These are phyloP conservation scores for Phengaris alcon DNA, from an alignment of 2,888 invertebrate genomes.

Conservation along the genomic window DNA sequence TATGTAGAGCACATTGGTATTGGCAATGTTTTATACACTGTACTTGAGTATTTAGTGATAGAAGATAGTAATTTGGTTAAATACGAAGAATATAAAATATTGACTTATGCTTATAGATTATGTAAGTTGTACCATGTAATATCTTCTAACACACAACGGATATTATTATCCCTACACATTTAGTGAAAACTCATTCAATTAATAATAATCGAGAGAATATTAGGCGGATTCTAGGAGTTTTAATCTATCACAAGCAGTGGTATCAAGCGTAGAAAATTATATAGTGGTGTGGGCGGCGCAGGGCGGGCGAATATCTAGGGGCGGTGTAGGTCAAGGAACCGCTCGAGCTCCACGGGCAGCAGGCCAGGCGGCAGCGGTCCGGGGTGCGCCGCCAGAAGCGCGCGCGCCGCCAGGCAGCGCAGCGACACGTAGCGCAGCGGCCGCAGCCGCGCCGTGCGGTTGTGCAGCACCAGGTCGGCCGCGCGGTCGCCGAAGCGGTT, in stretches of 20 bases:
- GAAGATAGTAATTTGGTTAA: neutral
- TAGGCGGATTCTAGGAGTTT: slow-evolving; percentile 6
- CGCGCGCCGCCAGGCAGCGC: slow-evolving; percentile 90
- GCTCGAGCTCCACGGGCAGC: slow-evolving; percentile 83
- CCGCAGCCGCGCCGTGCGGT: slow-evolving; percentile 81
- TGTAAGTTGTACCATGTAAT: neutral
- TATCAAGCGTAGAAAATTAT: neutral
- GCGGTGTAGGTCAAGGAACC: slow-evolving; percentile 85
- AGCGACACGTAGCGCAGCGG: slow-evolving; percentile 85
- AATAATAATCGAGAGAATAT: neutral
- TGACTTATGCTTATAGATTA: slow-evolving; percentile 2
- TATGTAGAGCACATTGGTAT: neutral
- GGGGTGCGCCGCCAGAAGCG: slow-evolving; percentile 74
- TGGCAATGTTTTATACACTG: neutral
- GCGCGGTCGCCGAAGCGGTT: slow-evolving; percentile 87
- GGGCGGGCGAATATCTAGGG: slow-evolving; percentile 45
- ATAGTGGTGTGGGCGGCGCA: neutral
- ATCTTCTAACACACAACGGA: slow-evolving; percentile 7
- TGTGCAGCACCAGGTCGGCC: slow-evolving; percentile 82
- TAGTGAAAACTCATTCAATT: neutral
- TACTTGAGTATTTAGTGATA: neutral
- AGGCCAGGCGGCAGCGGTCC: slow-evolving; percentile 77
- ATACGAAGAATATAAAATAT: neutral
- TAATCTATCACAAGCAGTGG: neutral
- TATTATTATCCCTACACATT: slow-evolving; percentile 2